These are phyloP conservation scores for Drosophila suboccidentalis DNA, from an alignment of 2,888 invertebrate species.

Conservation along the genomic window DNA sequence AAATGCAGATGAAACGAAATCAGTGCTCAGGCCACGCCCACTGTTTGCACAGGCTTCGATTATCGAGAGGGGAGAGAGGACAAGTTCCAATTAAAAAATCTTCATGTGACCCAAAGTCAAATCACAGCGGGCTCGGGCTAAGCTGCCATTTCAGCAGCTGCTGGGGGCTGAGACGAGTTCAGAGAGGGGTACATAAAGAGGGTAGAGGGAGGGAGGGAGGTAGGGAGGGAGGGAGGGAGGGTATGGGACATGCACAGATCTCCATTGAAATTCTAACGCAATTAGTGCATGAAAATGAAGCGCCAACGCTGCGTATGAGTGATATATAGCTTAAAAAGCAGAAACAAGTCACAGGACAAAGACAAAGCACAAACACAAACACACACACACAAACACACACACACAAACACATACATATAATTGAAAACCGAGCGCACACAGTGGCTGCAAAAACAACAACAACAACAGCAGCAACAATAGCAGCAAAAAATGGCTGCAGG, in stretches of 20 bases:
- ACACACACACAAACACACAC: constrained; percentile 22
- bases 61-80: constrained; percentile 41
- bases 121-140: constrained; percentile 54
- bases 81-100: constrained; percentile 77
- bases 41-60: constrained; percentile 41
- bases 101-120: constrained; percentile 75
- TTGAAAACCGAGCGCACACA: constrained; percentile 59
- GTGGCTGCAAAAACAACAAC: constrained; percentile 17
- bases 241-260: constrained; percentile 11
- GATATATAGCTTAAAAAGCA: constrained; percentile 73
- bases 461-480: constrained; percentile 19
- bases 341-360: constrained; percentile 30
- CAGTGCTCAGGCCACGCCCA: constrained; percentile 49
- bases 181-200: neutral
- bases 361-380: constrained; percentile 41
- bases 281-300: constrained; percentile 80
- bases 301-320: constrained; percentile 78
- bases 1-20: constrained; percentile 46
- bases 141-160: constrained; percentile 9
- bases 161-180: neutral
- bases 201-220: neutral
- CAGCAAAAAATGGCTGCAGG: constrained; percentile 26
- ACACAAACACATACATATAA: constrained; percentile 38
- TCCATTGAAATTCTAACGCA: constrained; percentile 78
- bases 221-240: neutral